Conservation (phyloP, 2,888 invertebrate genomes). For the Platycheirus rosarum region DNA sequence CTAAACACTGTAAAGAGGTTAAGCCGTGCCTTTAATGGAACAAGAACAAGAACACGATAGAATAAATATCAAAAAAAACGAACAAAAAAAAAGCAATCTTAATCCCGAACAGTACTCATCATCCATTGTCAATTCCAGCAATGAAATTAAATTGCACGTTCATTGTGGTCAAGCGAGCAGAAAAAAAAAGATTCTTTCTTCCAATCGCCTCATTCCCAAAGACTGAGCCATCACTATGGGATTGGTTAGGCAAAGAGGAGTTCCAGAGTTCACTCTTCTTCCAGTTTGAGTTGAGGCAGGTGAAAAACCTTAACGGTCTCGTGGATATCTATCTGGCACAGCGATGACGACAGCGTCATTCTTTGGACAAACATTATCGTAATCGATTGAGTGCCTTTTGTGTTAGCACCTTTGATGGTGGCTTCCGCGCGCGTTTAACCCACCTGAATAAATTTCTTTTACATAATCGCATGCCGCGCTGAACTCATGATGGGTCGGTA, state of each 20-base stretch:
- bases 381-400: slow-evolving; percentile 74
- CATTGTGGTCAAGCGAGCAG: slow-evolving; percentile 59
- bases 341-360: slow-evolving; percentile 19
- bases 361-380: slow-evolving; percentile 71
- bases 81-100: not conserved
- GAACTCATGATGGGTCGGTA: slow-evolving; percentile 18
- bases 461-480: slow-evolving; percentile 57
- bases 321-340: slow-evolving; percentile 62
- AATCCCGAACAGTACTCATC: slow-evolving; percentile 27
- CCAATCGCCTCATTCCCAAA: slow-evolving; percentile 16
- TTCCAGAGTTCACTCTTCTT: slow-evolving; percentile 26
- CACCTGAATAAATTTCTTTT: slow-evolving; percentile 73
- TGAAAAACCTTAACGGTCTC: slow-evolving; percentile 73
- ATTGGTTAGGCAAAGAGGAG: not conserved
- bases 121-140: slow-evolving; percentile 56
- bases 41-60: slow-evolving; percentile 11
- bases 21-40: slow-evolving; percentile 56
- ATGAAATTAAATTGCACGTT: slow-evolving; percentile 66
- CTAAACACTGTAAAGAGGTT: slow-evolving; percentile 63
- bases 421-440: slow-evolving; percentile 61
- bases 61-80: slow-evolving; percentile 27
- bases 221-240: too few relatives aligned
- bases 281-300: slow-evolving; percentile 32
- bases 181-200: slow-evolving; percentile 34
- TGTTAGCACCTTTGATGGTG: slow-evolving; percentile 73